A percentile compares a stretch with the other conserved stretches of the same genome.
Evolutionary conservation across 64 coral and sea anemone species (phyloP).

Genomic region (Montipora capricornis): DNA sequence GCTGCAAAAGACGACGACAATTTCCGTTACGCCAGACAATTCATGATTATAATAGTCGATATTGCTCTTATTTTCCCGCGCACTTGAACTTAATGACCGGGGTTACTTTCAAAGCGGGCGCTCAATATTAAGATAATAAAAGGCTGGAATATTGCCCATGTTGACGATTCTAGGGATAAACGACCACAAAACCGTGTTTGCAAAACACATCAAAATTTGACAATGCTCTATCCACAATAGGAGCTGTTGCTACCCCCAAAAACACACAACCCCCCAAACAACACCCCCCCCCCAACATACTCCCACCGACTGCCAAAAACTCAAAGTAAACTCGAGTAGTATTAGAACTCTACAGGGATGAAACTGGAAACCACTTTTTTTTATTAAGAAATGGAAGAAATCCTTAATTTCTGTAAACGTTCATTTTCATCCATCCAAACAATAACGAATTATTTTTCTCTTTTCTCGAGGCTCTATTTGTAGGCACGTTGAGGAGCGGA

Average conservation of each 20-base stretch:
- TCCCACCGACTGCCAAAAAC: background rate
- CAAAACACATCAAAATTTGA: background rate
- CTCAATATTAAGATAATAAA: background rate
- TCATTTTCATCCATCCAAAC: too few relatives aligned
- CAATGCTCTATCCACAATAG: too few relatives aligned
- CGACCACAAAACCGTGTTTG: background rate
- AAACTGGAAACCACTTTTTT: too few relatives aligned
- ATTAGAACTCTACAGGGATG: too few relatives aligned
- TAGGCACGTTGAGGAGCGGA: background rate
- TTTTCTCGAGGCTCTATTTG: background rate
- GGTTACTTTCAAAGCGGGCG: background rate
- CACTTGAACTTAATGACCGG: background rate
- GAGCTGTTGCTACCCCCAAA: too few relatives aligned
- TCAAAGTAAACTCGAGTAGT: background rate
- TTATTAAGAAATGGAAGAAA: too few relatives aligned
- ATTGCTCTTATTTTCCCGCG: slow-evolving; percentile 7
- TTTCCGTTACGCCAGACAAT: background rate
- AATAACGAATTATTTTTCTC: background rate
- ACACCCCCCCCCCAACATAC: too few relatives aligned
- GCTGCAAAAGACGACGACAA: background rate
- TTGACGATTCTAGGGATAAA: background rate
- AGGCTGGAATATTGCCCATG: background rate
- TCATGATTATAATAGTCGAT: background rate
- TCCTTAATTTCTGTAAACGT: too few relatives aligned
- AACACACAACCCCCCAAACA: too few relatives aligned